Percentiles rank a stretch among this genome's conserved stretches.
phyloP scores from a whole-genome alignment of 2,797 vertebrate species.

The Uromys caudimaculatus region DNA sequence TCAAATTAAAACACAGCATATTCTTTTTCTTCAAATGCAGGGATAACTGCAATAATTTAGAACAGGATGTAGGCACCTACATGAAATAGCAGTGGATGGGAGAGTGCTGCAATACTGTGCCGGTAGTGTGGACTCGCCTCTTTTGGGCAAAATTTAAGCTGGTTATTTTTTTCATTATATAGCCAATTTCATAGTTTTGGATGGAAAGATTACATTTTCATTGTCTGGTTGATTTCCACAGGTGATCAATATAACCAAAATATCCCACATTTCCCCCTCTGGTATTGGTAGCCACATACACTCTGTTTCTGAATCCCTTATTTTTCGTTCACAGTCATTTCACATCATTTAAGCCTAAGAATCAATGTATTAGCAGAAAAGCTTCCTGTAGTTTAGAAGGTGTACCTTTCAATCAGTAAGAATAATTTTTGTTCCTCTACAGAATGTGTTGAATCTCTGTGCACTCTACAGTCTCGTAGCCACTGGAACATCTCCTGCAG shows the following conservation, averaged over 20 bases:
- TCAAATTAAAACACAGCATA: slow-evolving; percentile 17
- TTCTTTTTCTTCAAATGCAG: background rate
- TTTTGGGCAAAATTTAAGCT: background rate
- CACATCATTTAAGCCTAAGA: background rate
- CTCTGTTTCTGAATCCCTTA: background rate
- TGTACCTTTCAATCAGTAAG: background rate
- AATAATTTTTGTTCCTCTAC: background rate
- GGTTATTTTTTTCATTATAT: background rate
- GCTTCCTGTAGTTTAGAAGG: background rate
- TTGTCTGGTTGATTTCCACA: background rate
- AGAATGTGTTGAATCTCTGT: background rate
- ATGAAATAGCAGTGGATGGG: background rate
- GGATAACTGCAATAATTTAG: slow-evolving; percentile 16
- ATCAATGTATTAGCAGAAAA: background rate
- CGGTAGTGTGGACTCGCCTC: background rate
- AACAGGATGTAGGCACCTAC: background rate
- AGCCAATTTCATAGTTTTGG: background rate
- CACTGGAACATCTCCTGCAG: background rate
- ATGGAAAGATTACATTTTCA: background rate
- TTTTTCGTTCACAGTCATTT: background rate
- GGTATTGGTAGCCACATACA: background rate
- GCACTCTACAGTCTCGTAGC: background rate
- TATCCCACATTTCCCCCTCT: background rate
- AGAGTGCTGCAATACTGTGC: background rate
- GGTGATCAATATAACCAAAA: background rate